These are phyloP conservation scores for Ochropleura leucogaster DNA, from an alignment of 2,888 invertebrate genomes.

Conservation along the genomic window DNA sequence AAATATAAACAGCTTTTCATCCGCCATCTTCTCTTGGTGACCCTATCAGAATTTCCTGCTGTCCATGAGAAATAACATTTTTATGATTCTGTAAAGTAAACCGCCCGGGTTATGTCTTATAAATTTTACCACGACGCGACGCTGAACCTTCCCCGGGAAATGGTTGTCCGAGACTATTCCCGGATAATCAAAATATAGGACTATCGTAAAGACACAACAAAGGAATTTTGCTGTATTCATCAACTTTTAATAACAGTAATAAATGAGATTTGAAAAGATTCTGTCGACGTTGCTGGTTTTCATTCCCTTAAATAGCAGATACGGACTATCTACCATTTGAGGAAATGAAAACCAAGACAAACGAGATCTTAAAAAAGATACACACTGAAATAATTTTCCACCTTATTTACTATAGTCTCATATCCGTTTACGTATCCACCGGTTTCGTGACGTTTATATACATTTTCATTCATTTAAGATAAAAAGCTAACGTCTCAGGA, in stretches of 20 bases:
- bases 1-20: conserved; percentile 38
- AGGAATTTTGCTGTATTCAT: conserved; percentile 35
- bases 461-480: conserved; percentile 48
- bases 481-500: conserved; percentile 47
- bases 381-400: conserved; percentile 12
- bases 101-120: conserved; percentile 60
- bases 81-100: conserved; percentile 65
- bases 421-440: conserved; percentile 29
- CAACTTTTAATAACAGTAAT: conserved; percentile 44
- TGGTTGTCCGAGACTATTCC: conserved; percentile 46
- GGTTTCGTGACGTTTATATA: conserved; percentile 37
- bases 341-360: conserved; percentile 5
- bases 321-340: neutral
- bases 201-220: conserved; percentile 54
- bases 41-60: conserved; percentile 58
- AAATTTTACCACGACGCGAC: conserved; percentile 58
- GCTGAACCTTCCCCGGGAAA: conserved; percentile 39
- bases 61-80: conserved; percentile 63
- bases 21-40: conserved; percentile 39
- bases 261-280: conserved; percentile 37
- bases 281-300: conserved; percentile 11
- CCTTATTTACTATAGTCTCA: conserved; percentile 18
- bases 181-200: conserved; percentile 53
- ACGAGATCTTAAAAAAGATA: conserved; percentile 19
- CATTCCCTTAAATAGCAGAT: conserved; percentile 2